Base-by-base conservation (phyloP, 2,113 vertebrate species). In the Pipa parva region DNA sequence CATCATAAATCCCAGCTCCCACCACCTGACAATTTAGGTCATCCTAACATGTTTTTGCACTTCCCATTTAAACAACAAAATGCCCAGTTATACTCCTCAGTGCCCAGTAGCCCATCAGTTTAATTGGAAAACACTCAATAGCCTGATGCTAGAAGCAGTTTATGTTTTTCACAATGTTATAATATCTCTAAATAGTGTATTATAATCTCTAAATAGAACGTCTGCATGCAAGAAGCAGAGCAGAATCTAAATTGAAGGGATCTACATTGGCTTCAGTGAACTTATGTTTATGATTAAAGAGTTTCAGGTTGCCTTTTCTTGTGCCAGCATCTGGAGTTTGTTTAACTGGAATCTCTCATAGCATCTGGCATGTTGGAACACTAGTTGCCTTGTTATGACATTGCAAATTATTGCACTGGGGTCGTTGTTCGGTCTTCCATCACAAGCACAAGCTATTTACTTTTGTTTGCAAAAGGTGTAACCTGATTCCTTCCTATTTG, bases 401-500 rank as follows among this genome's bases (percentile, higher is more conserved):
- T 64, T 50, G 63, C 37, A 56, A 64, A 64, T 64, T 64, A 51
- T 64, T 64, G 33, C 45, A 18, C 51, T 51, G 39, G 63, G 63
- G 63, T 64, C 63, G n/a, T 46, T 45, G 63, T 33, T 46, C n/a
- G 36, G 63, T 64, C 63, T 64, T 55, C 63, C 63, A 64, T 64
- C 63, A 64, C 4, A 64, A 46, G 33, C 63, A 42, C 63, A 56
- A 56, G 39, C 63, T 64, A 33, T 64, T 64, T 64, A 51, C 63
- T 64, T 64, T 64, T 56, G 51, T 56, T 64, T 64, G 63, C 36
- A 27, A 64, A 22, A 33, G 63, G 63, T 64, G 63, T 64, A 64
- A 64, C 63, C 63, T 56, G 51, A 64, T 56, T 64, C 63, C 63
- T 64, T 64, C 63, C 63, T 64, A 51, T 28, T 18, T n/a, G n/a